A percentile compares a stretch with the other conserved stretches of the same genome.
Conservation (phyloP, 2,888 invertebrate genomes). For the Lobophora halterata region DNA sequence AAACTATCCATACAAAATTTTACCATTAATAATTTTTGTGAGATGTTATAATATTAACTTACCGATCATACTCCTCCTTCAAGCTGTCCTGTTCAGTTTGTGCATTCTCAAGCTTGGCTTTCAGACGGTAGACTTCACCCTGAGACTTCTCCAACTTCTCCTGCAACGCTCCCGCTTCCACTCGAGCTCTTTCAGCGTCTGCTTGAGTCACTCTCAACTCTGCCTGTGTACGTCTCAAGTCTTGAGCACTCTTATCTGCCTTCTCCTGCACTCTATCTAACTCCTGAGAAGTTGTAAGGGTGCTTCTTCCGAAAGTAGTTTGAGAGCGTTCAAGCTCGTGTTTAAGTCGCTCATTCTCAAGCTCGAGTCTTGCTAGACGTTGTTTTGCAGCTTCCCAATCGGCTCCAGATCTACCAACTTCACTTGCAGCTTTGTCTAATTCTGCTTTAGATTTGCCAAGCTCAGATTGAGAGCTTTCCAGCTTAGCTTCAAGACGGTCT, state of each 20-base stretch:
- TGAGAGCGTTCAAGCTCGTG: constrained; percentile 92
- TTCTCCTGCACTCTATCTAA: constrained; percentile 91
- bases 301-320: constrained; percentile 90
- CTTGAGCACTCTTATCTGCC: constrained; percentile 91
- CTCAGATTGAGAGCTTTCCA: constrained; percentile 96
- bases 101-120: constrained; percentile 96
- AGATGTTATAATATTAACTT: constrained; percentile 30
- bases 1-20: no score
- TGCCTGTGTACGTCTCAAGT: constrained; percentile 92
- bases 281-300: constrained; percentile 90
- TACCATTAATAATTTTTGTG: not conserved
- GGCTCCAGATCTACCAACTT: constrained; percentile 92
- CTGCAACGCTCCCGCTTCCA: constrained; percentile 91
- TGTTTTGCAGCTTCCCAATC: constrained; percentile 94
- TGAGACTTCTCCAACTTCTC: constrained; percentile 97
- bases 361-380: constrained; percentile 89
- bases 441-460: constrained; percentile 97
- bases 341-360: constrained; percentile 94
- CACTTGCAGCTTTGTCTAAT: constrained; percentile 93
- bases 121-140: constrained; percentile 96
- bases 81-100: constrained; percentile 96
- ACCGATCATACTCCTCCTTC: constrained; percentile 93
- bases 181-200: constrained; percentile 92
- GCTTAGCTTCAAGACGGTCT: constrained; percentile 93
- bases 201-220: constrained; percentile 95